A percentile compares a stretch with the other conserved stretches of the same genome.
These are phyloP conservation scores for Synaphobranchus kaupii DNA, from an alignment of 2,797 vertebrate genomes.

Conservation along the genomic window DNA sequence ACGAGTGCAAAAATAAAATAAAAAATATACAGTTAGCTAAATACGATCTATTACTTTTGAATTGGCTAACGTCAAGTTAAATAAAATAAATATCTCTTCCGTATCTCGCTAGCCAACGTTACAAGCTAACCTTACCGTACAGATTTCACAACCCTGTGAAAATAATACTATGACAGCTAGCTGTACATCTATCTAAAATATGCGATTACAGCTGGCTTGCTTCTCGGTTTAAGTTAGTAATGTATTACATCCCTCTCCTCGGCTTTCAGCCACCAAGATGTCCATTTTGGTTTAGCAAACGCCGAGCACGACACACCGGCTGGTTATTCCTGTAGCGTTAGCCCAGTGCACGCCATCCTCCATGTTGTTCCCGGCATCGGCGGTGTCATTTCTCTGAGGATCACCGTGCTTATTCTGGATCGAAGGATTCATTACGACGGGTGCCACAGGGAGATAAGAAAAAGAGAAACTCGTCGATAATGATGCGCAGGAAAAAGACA, in stretches of 20 bases:
- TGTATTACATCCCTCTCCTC: not conserved
- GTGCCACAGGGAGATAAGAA: slow-evolving; percentile 4
- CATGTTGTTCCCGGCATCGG: slow-evolving; percentile 44
- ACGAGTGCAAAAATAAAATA: slow-evolving; percentile 18
- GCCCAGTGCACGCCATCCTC: slow-evolving; percentile 46
- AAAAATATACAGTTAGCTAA: slow-evolving; percentile 31
- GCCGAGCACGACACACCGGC: not conserved
- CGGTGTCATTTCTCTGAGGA: slow-evolving; percentile 37
- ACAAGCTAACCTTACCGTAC: not conserved
- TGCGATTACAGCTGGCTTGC: not conserved
- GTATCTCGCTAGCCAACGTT: not conserved
- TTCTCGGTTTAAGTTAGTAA: slow-evolving; percentile 24
- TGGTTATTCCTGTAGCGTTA: not conserved
- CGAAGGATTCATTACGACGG: slow-evolving; percentile 41
- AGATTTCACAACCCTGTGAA: slow-evolving; percentile 4
- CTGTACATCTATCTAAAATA: slow-evolving; percentile 1
- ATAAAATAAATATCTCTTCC: slow-evolving; percentile 19
- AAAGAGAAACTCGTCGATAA: not conserved
- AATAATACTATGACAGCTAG: slow-evolving; percentile 14
- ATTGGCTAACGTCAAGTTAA: not conserved
- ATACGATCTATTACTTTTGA: not conserved
- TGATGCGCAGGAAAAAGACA: slow-evolving; percentile 9
- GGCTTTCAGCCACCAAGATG: not conserved
- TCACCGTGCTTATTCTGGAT: slow-evolving; percentile 57
- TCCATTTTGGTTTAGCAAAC: slow-evolving; percentile 46